Evolutionary conservation across 2,888 invertebrate species (phyloP), one percentile per base, ranked within the genome.

Genomic region (Ametastegia equiseti): DNA sequence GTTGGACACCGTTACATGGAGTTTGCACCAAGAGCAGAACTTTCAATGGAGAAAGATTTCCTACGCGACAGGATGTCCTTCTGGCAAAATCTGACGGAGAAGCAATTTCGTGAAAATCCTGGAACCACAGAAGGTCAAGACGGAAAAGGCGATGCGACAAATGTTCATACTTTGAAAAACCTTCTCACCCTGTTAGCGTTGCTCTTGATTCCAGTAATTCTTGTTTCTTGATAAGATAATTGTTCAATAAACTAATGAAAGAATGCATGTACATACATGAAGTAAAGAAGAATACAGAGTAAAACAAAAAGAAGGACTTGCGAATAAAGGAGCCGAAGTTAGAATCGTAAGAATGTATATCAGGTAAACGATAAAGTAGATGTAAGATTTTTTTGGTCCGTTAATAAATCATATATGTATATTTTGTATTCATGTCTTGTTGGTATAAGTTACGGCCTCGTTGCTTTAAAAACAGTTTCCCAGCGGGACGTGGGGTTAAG

Each of bases 41-140:
- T 85, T n/a, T 81, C 82, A 2, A 86, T 90, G 83, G 80, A 86
- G 63, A 19, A 77, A 11, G 77, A 85, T 80, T 89, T 89, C 80
- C 83, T 87, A 27, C 80, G 86, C 3, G 83, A 84, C 3, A 86
- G 87, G 83, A 90, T 90, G 88, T 69, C 81, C 42, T 90, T 91
- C 78, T 91, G 90, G 90, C 80, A 85, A 13, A 80, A 86, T 78
- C 71, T 90, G 33, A 85, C 83, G 83, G 81, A 39, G 11, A 87
- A 87, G 65, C 81, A 86, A 19, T 36, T 85, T 85, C 33, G 7
- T 13, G 23, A 60, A 60, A 15, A 2, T 60, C 30, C 30, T 4
- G 0, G 36, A 33, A n/a, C 54, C 19, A n/a, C 1, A 7, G n/a
- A 13, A 30, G n/a, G 33, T 5, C 1, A 13, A 23, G 15, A 13